Evolutionary conservation across 2,888 invertebrate genomes (phyloP), one percentile per base, ranked within the genome.

Genomic region (Melieria crassipennis): DNA sequence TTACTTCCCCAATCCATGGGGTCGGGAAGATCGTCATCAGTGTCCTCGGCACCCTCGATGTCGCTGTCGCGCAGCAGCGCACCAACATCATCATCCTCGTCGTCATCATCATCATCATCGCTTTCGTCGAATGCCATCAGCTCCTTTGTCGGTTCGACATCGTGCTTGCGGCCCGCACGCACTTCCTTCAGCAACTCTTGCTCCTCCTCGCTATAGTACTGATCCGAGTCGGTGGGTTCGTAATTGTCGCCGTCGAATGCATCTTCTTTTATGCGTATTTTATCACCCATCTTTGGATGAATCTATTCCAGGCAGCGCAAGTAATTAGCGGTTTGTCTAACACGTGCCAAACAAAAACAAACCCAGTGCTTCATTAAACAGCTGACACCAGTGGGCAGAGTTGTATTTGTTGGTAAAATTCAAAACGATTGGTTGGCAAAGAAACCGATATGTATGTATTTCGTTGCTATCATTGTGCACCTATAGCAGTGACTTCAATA

Each of bases 1-100:
- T 92, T 92, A 81, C 91, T 92, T 61, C 97, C 97, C 97, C 97
- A 97, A 30, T 96, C 95, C 86, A 93, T 92, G 3, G 91, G 89
- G 85, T 95, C 91, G 0, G 95, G 95, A 75, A 95, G 87, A 80
- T 91, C 90, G 74, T 90, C 89, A 74, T 90, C 91, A 73, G 79
- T 78, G 6, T 80, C 77, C 4, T 79, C 82, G 76, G 91, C 90
- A 0, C 92, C 92, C 84, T 95, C 95, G 9, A 95, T 90, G 86
- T 96, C 96, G 86, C 91, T 92, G 72, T 91, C 89, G 6, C 91
- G 91, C 56, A 88, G 85, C 46, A 87, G 82, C 62, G 87, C 87
- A 84, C 88, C 87, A 74, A 89, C 82, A 73, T 87, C 85, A 70
- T 88, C 87, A 60, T 87, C 87, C 0, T 64, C 74, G 47, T 70